phyloP scores from a whole-genome alignment of 2,113 vertebrate species.

The Apaloderma vittatum region DNA sequence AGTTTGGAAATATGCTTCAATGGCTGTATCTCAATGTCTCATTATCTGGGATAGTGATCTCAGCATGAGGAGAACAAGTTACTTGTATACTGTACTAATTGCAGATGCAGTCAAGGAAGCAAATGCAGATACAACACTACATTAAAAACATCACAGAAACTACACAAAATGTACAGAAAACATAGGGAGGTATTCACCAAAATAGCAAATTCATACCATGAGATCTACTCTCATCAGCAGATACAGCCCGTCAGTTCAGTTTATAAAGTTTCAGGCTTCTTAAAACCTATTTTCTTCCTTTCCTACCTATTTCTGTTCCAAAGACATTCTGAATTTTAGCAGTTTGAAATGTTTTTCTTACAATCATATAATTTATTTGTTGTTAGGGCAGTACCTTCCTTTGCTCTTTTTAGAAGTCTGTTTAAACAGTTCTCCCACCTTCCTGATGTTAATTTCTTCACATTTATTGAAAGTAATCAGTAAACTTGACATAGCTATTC shows the following conservation, averaged over 20 bases:
- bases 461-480: neutral
- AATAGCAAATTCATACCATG: neutral
- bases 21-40: neutral
- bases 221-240: fast-evolving
- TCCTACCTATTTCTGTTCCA: neutral
- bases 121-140: neutral
- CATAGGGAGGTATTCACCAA: fast-evolving
- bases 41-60: neutral
- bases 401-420: neutral
- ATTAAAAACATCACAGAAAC: neutral
- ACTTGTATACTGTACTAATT: neutral
- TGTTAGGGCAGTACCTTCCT: fast-evolving
- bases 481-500: neutral
- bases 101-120: neutral
- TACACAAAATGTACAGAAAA: neutral
- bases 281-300: fast-evolving
- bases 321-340: neutral
- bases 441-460: neutral
- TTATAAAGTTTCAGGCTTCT: neutral
- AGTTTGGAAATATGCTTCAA: neutral
- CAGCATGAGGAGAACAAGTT: neutral
- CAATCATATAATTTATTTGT: neutral
- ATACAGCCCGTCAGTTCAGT: neutral
- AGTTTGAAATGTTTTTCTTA: neutral
- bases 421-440: neutral